phyloP scores from a whole-genome alignment of 2,113 vertebrate genomes.

The Petaurus breviceps region DNA sequence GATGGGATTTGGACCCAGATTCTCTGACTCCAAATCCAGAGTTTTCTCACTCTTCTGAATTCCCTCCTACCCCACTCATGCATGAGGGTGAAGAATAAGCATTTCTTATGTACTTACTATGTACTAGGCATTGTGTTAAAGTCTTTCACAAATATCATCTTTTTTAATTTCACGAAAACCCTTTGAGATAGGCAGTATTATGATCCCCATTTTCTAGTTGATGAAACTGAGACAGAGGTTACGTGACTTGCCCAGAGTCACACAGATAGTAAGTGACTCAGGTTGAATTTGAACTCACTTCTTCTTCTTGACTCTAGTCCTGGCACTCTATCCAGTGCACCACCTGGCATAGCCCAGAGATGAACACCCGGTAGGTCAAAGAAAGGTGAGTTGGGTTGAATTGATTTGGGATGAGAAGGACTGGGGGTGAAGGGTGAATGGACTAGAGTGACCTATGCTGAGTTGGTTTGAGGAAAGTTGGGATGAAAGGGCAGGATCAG shows the following conservation, averaged over 20 bases:
- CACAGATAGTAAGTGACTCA: neutral
- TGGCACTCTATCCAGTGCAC: neutral
- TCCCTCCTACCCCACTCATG: neutral
- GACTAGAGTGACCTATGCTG: no score
- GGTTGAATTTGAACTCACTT: neutral
- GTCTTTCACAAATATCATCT: neutral
- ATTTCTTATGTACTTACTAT: neutral
- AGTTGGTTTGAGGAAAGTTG: neutral
- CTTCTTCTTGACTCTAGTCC: neutral
- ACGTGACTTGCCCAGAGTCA: neutral
- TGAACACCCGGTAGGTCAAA: neutral
- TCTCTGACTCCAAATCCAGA: neutral
- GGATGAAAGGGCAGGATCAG: neutral
- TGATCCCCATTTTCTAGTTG: neutral
- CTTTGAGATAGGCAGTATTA: neutral
- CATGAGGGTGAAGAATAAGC: neutral
- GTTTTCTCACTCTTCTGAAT: neutral
- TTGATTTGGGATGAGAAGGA: neutral
- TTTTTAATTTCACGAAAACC: neutral
- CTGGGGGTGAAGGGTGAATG: neutral
- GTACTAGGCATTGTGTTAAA: neutral
- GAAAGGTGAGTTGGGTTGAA: neutral
- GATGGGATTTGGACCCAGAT: neutral
- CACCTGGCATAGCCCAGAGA: neutral
- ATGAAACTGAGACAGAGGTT: neutral